Percentiles rank a stretch among this genome's conserved stretches.
phyloP scores from a whole-genome alignment of 2,888 invertebrate species.

The Synergus umbraculus region DNA sequence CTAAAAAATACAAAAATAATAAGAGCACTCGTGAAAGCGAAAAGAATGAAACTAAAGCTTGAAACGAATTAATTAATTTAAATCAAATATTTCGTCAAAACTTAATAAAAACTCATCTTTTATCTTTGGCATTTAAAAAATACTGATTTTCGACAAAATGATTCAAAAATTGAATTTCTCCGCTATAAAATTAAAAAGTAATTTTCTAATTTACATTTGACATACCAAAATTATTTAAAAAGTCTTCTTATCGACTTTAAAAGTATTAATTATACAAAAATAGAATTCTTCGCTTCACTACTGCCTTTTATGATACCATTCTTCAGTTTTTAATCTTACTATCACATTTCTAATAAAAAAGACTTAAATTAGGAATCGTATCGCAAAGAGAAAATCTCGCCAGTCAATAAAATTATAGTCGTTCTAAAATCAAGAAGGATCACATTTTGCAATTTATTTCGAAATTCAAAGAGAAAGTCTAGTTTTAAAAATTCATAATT shows the following conservation, averaged over 20 bases:
- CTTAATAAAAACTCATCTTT: background rate
- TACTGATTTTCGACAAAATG: constrained; percentile 6
- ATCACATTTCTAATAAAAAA: constrained; percentile 15
- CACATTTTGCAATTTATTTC: background rate
- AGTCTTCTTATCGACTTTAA: background rate
- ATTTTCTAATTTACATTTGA: background rate
- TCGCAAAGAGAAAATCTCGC: background rate
- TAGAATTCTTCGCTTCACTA: background rate
- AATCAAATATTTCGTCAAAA: background rate
- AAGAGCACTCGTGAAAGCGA: background rate
- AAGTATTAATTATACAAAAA: background rate
- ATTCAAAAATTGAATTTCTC: background rate
- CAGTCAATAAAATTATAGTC: background rate
- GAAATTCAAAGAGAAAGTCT: background rate
- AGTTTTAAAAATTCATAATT: background rate
- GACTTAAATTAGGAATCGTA: background rate
- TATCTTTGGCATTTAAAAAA: constrained; percentile 36
- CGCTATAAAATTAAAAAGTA: background rate
- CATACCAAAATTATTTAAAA: background rate
- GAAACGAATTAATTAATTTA: background rate
- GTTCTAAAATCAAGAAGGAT: background rate
- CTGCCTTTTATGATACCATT: background rate
- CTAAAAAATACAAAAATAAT: constrained; percentile 10
- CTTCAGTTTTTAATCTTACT: constrained; percentile 9
- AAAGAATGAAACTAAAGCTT: background rate